These are phyloP conservation scores for Rhyacophila evoluta DNA, from an alignment of 2,888 invertebrate genomes.

Conservation along the genomic window DNA sequence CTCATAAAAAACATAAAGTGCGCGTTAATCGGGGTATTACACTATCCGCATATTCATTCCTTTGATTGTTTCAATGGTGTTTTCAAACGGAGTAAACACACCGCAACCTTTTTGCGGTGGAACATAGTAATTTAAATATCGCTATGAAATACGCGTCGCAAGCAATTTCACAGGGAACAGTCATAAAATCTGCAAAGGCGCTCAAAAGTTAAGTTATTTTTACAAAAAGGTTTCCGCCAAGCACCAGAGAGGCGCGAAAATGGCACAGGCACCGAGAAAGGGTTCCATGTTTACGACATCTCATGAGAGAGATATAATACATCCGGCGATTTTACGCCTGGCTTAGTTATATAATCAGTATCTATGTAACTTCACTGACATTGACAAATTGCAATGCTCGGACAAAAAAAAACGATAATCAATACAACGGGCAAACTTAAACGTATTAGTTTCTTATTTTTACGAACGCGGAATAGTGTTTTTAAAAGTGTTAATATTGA, in stretches of 20 bases:
- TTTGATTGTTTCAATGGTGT: too few species aligned
- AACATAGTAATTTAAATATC: slow-evolving; percentile 6
- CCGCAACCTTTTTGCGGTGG: background rate
- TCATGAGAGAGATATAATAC: slow-evolving; percentile 8
- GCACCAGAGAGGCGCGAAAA: background rate
- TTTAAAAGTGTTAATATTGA: too few species aligned
- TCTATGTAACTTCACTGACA: too few species aligned
- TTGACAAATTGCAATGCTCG: too few species aligned
- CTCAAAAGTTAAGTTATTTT: background rate
- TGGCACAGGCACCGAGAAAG: background rate
- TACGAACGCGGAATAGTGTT: too few species aligned
- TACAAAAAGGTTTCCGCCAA: background rate
- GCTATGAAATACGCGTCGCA: background rate
- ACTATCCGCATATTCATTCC: too few species aligned
- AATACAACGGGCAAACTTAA: too few species aligned
- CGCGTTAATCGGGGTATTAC: too few species aligned
- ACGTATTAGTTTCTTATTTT: too few species aligned
- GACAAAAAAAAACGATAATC: too few species aligned
- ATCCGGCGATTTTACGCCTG: background rate
- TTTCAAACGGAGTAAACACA: background rate
- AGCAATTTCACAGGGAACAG: background rate
- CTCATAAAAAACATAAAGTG: too few species aligned
- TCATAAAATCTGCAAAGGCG: slow-evolving; percentile 6
- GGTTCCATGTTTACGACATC: background rate
- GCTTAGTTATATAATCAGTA: background rate